These are phyloP conservation scores for Ispidina picta DNA, from an alignment of 2,797 vertebrate genomes.

Conservation along the genomic window DNA sequence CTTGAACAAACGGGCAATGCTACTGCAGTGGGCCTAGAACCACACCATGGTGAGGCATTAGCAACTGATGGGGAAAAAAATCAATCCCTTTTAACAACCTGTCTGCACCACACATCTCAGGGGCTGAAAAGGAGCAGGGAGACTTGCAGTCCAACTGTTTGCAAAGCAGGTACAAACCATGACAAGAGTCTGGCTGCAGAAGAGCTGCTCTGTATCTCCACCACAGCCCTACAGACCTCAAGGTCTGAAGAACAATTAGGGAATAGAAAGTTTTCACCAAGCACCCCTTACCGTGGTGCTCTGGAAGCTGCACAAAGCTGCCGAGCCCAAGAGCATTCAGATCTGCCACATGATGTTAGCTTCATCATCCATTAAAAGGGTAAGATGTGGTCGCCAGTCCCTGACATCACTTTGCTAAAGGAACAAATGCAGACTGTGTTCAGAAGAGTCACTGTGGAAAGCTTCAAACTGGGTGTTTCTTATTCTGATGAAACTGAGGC, in stretches of 20 bases:
- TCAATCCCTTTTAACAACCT: not conserved
- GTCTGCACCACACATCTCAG: not conserved
- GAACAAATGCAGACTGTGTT: not conserved
- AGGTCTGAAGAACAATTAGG: not conserved
- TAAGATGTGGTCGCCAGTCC: not conserved
- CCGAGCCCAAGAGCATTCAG: rapidly evolving
- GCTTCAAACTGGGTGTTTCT: not conserved
- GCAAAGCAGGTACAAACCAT: not conserved
- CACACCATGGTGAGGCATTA: not conserved
- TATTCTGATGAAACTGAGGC: not conserved
- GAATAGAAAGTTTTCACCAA: not conserved
- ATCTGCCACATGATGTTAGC: not conserved
- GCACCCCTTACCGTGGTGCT: not conserved
- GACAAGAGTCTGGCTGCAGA: rapidly evolving
- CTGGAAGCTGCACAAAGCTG: not conserved
- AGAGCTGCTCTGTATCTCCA: not conserved
- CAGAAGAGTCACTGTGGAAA: not conserved
- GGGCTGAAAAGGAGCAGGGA: not conserved
- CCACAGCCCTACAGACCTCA: rapidly evolving
- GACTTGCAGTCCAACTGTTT: not conserved
- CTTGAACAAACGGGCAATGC: not conserved
- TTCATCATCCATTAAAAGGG: not conserved
- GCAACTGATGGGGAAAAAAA: not conserved
- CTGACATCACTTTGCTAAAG: not conserved
- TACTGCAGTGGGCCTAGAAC: not conserved